phyloP scores from a whole-genome alignment of 2,888 invertebrate genomes.

The Euproctis similis region DNA sequence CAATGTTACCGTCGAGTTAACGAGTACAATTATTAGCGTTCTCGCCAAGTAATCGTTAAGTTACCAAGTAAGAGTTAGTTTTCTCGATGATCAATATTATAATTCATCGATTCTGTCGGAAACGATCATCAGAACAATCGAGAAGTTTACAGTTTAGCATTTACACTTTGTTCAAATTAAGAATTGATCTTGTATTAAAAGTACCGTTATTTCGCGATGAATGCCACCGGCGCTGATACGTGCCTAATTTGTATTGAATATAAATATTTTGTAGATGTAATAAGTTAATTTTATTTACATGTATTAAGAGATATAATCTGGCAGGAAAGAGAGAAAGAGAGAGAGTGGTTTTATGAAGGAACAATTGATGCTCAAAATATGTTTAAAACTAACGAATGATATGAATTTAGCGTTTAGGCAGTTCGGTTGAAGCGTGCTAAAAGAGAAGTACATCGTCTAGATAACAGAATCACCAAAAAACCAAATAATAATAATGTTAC shows the following conservation, averaged over 20 bases:
- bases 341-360: no score
- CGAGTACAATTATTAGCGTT: slow-evolving; percentile 61
- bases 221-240: slow-evolving; percentile 61
- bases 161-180: slow-evolving; percentile 64
- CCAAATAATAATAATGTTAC: slow-evolving; percentile 75
- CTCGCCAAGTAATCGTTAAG: slow-evolving; percentile 72
- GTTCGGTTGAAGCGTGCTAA: slow-evolving; percentile 30
- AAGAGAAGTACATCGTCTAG: slow-evolving; percentile 28
- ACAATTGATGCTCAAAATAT: slow-evolving; percentile 70
- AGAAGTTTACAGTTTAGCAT: no score
- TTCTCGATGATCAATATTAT: slow-evolving; percentile 55
- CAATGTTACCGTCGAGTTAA: slow-evolving; percentile 66
- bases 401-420: slow-evolving; percentile 49
- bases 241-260: slow-evolving; percentile 65
- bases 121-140: slow-evolving; percentile 58
- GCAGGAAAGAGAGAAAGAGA: no score
- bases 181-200: slow-evolving; percentile 65
- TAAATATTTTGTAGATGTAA: slow-evolving; percentile 64
- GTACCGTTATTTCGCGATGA: slow-evolving; percentile 77
- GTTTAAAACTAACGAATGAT: slow-evolving; percentile 41
- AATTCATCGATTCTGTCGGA: slow-evolving; percentile 45
- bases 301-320: slow-evolving; percentile 63
- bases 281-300: slow-evolving; percentile 71
- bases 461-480: slow-evolving; percentile 48
- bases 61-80: slow-evolving; percentile 73